Evolutionary conservation across 2,888 invertebrate genomes (phyloP), one percentile per base, ranked within the genome.

Genomic region (Mantis religiosa): DNA sequence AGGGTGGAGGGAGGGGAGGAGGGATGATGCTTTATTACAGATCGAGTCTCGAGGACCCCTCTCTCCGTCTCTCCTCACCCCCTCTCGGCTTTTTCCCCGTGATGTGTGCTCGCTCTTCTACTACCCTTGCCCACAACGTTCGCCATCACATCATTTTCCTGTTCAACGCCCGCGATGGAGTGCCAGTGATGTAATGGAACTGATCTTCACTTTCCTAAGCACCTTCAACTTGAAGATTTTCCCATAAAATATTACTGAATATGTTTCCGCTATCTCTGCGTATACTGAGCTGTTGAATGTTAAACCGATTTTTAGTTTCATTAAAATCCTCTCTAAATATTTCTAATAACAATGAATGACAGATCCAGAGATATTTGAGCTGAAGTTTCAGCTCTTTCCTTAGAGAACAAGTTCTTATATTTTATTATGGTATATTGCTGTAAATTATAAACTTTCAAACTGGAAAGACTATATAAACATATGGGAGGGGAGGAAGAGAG

Each of bases 11-110:
- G 81, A 81, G 81, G 82, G 82, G 81, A 81, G 86, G 82, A 30
- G 82, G 81, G 82, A 87, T 82, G 86, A 87, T 87, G 87, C 87
- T 87, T 87, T 87, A 87, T 87, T 87, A 87, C 87, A 87, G 87
- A 87, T 82, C 41, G 87, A 87, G 87, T 71, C 54, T 71, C 54
- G 54, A 71, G 54, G 54, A 71, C 54, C 54, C 20, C 54, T 71
- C 54, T 71, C 54, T 25, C 20, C 25, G 20, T 71, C 54, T 71
- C 54, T 71, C 54, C 54, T 71, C 54, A 20, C 54, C 54, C 54
- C 54, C 54, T 71, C 54, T 3, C 20, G 54, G 54, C 54, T 71
- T 71, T 71, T 71, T 71, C 54, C 20, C 54, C 54, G 54, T 71
- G 54, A 71, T 71, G 54, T 71, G 54, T 71, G 54, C 54, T 71